Conservation (phyloP, 2,888 invertebrate genomes). For the Thereva nobilitata region DNA sequence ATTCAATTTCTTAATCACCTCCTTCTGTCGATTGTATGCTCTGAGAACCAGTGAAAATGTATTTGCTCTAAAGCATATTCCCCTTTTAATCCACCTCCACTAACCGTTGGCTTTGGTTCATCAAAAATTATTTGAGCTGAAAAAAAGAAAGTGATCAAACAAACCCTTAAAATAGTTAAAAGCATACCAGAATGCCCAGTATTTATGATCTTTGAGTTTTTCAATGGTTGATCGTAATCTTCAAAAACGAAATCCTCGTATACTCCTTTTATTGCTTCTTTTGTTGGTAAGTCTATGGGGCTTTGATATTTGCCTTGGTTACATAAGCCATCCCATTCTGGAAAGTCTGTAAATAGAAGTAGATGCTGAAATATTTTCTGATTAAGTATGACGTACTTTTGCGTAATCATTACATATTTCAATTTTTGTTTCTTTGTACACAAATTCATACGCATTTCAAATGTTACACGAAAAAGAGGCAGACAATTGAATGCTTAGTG, state of each 20-base stretch:
- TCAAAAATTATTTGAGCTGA: conserved; percentile 41
- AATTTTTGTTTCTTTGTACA: no score
- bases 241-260: conserved; percentile 50
- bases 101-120: conserved; percentile 37
- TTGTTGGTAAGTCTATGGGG: conserved; percentile 72
- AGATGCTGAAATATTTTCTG: no score
- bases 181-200: conserved; percentile 56
- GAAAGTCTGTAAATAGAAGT: conserved; percentile 49
- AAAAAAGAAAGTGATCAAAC: background rate
- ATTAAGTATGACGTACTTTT: no score
- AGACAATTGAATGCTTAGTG: no score
- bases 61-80: conserved; percentile 71
- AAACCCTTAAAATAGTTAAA: background rate
- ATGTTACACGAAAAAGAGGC: no score
- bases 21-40: conserved; percentile 73
- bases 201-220: conserved; percentile 50
- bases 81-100: conserved; percentile 65
- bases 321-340: conserved; percentile 69
- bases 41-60: conserved; percentile 85
- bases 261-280: conserved; percentile 60
- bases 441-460: no score
- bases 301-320: conserved; percentile 69
- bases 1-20: conserved; percentile 56
- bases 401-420: no score
- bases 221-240: conserved; percentile 51